A percentile compares a stretch with the other conserved stretches of the same genome.
phyloP scores from a whole-genome alignment of 1,140 invertebrate species.

The Drosophila dunni region DNA sequence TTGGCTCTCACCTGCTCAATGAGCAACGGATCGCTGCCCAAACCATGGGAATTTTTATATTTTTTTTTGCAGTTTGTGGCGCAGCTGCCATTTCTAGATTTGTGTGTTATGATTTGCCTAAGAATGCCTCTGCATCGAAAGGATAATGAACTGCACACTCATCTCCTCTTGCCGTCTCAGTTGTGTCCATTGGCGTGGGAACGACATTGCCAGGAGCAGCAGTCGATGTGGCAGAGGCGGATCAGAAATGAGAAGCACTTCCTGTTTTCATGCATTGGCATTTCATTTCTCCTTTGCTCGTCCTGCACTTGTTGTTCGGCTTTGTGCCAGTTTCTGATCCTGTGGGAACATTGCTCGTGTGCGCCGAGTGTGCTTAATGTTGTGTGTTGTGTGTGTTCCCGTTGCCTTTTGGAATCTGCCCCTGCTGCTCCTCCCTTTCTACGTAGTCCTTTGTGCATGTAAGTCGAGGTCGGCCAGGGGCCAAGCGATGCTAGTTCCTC shows the following conservation, averaged over 20 bases:
- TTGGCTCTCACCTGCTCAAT: constrained; percentile 85
- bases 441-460: constrained; percentile 18
- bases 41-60: constrained; percentile 59
- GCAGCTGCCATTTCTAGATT: constrained; percentile 78
- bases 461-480: constrained; percentile 43
- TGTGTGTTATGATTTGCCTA: constrained; percentile 80
- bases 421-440: constrained; percentile 5
- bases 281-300: constrained; percentile 54
- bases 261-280: constrained; percentile 69
- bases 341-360: constrained; percentile 78
- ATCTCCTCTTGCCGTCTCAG: constrained; percentile 56
- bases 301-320: constrained; percentile 65
- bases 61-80: constrained; percentile 60
- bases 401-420: constrained; percentile 40
- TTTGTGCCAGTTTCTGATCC: constrained; percentile 61
- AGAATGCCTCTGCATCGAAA: constrained; percentile 37
- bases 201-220: constrained; percentile 42
- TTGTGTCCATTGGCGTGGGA: constrained; percentile 57
- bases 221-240: constrained; percentile 23
- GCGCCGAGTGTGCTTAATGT: constrained; percentile 77
- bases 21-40: constrained; percentile 52
- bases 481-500: constrained; percentile 48
- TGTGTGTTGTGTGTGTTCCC: constrained; percentile 51
- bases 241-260: constrained; percentile 52
- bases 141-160: constrained; percentile 70